phyloP scores from a whole-genome alignment of 2,113 vertebrate species.

The Chauna torquata region DNA sequence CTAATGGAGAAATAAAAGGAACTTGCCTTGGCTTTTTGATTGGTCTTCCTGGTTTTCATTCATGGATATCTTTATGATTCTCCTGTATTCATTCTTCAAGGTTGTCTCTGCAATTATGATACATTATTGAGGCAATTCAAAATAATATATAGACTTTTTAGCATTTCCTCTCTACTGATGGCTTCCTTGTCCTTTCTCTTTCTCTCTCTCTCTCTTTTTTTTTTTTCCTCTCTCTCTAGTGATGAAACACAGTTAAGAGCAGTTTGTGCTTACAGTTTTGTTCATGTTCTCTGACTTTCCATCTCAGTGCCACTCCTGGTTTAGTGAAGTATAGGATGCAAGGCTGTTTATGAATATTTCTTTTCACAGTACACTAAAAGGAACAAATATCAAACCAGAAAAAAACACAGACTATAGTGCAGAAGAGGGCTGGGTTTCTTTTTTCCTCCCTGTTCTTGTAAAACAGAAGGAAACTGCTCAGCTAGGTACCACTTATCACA shows the following conservation, averaged over 20 bases:
- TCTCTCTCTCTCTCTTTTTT: not conserved
- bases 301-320: constrained; percentile 13
- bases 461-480: constrained; percentile 21
- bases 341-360: constrained; percentile 36
- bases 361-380: not conserved
- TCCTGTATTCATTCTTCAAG: constrained; percentile 72
- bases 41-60: constrained; percentile 68
- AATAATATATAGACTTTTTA: constrained; percentile 78
- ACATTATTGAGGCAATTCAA: constrained; percentile 75
- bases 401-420: not conserved
- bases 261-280: constrained; percentile 9
- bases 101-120: constrained; percentile 73
- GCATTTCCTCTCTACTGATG: constrained; percentile 73
- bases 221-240: not conserved
- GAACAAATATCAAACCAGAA: not conserved
- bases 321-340: not conserved
- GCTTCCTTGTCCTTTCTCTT: constrained; percentile 70
- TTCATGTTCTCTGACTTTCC: not conserved
- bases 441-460: constrained; percentile 6
- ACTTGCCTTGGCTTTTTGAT: constrained; percentile 55
- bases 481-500: not conserved
- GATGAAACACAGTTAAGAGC: constrained; percentile 22
- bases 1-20: constrained; percentile 52
- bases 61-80: constrained; percentile 68
- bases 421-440: not conserved